Percentiles rank a stretch among this genome's conserved stretches.
phyloP scores from a whole-genome alignment of 2,888 invertebrate species.

The Epiblema foenella region DNA sequence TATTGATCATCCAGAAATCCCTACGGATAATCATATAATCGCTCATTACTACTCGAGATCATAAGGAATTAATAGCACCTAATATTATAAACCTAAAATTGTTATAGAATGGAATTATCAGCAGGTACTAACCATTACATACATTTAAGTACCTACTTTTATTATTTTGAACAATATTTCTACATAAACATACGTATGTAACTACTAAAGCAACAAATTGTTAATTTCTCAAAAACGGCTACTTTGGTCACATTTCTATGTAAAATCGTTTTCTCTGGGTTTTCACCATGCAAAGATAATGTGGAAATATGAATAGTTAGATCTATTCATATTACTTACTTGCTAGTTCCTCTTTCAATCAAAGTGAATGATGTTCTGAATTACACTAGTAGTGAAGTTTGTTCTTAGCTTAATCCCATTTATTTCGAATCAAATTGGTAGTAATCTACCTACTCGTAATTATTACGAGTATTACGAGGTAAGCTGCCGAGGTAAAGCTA shows the following conservation, averaged over 20 bases:
- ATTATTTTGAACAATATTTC: neutral
- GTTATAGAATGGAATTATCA: conserved; percentile 11
- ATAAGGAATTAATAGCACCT: conserved; percentile 4
- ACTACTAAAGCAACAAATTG: too few relatives aligned
- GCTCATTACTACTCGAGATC: conserved; percentile 30
- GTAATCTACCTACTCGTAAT: neutral
- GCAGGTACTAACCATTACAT: too few relatives aligned
- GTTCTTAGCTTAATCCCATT: neutral
- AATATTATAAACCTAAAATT: neutral
- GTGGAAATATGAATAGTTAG: too few relatives aligned
- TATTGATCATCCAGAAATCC: conserved; percentile 43
- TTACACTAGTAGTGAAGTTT: neutral
- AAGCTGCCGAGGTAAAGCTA: too few relatives aligned
- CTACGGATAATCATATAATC: conserved; percentile 33
- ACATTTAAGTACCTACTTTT: too few relatives aligned
- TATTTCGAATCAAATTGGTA: neutral
- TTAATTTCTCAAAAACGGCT: too few relatives aligned
- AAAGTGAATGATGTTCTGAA: neutral
- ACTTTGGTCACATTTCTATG: too few relatives aligned
- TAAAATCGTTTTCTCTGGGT: too few relatives aligned
- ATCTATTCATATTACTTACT: too few relatives aligned
- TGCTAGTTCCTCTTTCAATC: too few relatives aligned
- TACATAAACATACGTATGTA: neutral
- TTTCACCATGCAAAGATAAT: too few relatives aligned
- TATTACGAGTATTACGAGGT: too few relatives aligned